A percentile compares a stretch with the other conserved stretches of the same genome.
Evolutionary conservation across 1,140 invertebrate genomes (phyloP).

Genomic region (Camponotus pennsylvanicus): DNA sequence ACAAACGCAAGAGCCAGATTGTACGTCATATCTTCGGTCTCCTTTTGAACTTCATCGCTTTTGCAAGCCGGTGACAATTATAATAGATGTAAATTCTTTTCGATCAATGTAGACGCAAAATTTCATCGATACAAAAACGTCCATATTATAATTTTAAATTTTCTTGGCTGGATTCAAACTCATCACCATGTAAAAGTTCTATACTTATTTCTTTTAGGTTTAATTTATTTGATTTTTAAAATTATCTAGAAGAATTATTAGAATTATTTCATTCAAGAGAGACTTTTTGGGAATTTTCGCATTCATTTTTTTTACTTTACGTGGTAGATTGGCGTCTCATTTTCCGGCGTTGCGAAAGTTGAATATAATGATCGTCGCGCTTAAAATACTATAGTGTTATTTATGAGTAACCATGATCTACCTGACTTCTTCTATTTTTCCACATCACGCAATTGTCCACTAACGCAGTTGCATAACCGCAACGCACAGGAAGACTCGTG

Average conservation of each 20-base stretch:
- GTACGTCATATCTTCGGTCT: background rate
- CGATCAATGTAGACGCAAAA: background rate
- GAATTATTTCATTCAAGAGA: background rate
- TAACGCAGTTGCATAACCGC: slow-evolving; percentile 16
- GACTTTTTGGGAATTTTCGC: background rate
- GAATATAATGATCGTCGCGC: background rate
- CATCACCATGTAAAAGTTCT: no score
- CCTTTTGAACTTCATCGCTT: background rate
- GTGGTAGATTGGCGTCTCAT: background rate
- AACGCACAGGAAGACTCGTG: slow-evolving; percentile 6
- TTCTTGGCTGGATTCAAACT: no score
- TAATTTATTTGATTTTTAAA: no score
- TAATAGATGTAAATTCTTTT: background rate
- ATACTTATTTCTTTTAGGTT: no score
- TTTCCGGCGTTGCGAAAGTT: background rate
- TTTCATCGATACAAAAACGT: background rate
- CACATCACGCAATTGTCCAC: background rate
- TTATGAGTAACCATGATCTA: background rate
- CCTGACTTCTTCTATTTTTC: background rate
- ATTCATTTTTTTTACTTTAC: background rate
- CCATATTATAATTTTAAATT: no score
- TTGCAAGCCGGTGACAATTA: background rate
- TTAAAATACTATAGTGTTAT: slow-evolving; percentile 41
- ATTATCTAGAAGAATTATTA: no score
- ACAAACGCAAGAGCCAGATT: background rate